Base-by-base conservation (phyloP, 2,888 invertebrate species). In the Leptopilina syphax region DNA sequence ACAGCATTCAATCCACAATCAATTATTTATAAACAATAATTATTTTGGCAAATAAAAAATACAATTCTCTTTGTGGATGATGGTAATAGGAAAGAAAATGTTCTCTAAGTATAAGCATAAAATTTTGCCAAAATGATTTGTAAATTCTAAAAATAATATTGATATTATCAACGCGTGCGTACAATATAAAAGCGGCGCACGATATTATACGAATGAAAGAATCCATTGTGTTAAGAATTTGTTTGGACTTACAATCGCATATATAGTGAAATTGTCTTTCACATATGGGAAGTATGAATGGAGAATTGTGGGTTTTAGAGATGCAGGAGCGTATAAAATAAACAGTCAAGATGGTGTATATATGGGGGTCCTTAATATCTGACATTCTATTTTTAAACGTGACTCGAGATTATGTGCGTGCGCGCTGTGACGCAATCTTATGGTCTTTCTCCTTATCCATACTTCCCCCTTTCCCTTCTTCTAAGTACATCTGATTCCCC, bases 371-470 rank as follows among this genome's bases (percentile, higher is more conserved):
- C 89, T 90, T 89, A 89, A 88, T 88, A 89, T 90, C 86, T 84
- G 84, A 83, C 85, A 87, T 84, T 90, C 91, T 91, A 91, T 91
- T 91, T 91, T 91, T 91, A 91, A 91, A 87, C 90, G 84, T 90
- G 91, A 91, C 90, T 89, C 87, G 87, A 84, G 88, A 85, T 18
- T 87, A 89, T 87, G 88, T 87, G 86, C 87, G 86, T 87, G 86
- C 87, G 84, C 83, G 84, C 83, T 81, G 83, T 90, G 90, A 91
- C 88, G 90, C 88, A 91, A 90, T 89, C 85, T 84, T 86, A 88
- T 89, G 88, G 89, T 90, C 88, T 90, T 89, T 89, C 87, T 87
- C 85, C 85, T 85, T 78, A 79, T 80, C 84, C 82, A 81, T 82
- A 76, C 80, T 79, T 84, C 76, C 60, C 79, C 81, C 66, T 50